These are phyloP conservation scores for Habropoda laboriosa DNA, from an alignment of 1,140 invertebrate genomes.

Conservation along the genomic window DNA sequence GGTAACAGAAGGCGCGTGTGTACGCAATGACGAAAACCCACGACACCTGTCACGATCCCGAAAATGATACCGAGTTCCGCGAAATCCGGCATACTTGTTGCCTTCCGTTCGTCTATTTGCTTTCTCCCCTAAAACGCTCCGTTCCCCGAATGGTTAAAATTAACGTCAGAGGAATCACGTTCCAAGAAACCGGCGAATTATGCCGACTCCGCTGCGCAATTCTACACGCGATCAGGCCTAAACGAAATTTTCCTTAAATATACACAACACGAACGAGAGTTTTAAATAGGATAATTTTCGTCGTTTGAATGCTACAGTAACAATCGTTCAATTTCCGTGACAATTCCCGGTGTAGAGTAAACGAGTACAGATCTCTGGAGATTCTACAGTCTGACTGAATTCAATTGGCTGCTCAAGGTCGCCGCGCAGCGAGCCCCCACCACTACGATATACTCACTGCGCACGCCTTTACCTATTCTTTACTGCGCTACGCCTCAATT, in stretches of 20 bases:
- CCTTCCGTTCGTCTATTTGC: background rate
- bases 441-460: no score
- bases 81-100: slow-evolving; percentile 33
- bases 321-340: no score
- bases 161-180: slow-evolving; percentile 8
- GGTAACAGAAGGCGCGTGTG: slow-evolving; percentile 36
- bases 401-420: no score
- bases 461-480: no score
- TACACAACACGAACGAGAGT: no score
- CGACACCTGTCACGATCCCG: slow-evolving; percentile 43
- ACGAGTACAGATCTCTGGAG: no score
- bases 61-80: slow-evolving; percentile 33
- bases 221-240: background rate
- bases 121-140: background rate
- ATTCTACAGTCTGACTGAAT: no score
- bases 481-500: no score
- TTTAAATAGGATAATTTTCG: no score
- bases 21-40: slow-evolving; percentile 26
- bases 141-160: slow-evolving; percentile 34
- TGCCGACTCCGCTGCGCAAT: background rate
- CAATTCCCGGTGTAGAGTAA: no score
- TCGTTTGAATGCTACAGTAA: no score
- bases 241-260: background rate
- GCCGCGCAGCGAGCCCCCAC: no score
- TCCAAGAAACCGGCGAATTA: background rate